Conservation (phyloP, 2,888 invertebrate species). For the Acleris sparsana region DNA sequence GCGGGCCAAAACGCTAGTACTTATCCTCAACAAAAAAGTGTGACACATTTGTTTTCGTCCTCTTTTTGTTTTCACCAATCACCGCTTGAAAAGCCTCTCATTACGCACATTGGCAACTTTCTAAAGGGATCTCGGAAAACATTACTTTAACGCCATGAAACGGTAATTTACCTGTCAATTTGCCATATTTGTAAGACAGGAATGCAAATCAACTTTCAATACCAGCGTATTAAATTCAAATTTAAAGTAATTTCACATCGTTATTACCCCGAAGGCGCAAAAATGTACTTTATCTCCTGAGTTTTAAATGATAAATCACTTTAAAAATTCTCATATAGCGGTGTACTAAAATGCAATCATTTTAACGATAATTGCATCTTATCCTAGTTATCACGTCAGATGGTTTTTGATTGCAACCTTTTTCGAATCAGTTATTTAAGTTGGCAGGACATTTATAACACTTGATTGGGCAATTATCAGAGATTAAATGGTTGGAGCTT, state of each 20-base stretch:
- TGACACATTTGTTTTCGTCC: too few relatives aligned
- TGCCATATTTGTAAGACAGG: constrained; percentile 33
- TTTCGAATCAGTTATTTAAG: constrained; percentile 8
- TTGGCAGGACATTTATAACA: constrained; percentile 30
- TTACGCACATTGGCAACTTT: constrained; percentile 4
- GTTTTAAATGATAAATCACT: not conserved
- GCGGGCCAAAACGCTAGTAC: too few relatives aligned
- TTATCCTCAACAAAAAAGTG: too few relatives aligned
- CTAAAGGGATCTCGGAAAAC: constrained; percentile 11
- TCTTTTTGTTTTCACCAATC: too few relatives aligned
- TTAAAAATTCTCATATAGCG: too few relatives aligned
- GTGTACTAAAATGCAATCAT: constrained; percentile 12
- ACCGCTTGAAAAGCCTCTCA: not conserved
- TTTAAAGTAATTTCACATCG: constrained; percentile 19
- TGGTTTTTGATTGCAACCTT: not conserved
- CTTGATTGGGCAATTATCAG: constrained; percentile 20
- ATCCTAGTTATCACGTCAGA: constrained; percentile 26
- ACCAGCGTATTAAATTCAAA: constrained; percentile 33
- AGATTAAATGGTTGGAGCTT: not conserved
- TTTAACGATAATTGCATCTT: constrained; percentile 26
- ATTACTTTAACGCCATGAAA: constrained; percentile 7
- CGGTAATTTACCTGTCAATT: constrained; percentile 33
- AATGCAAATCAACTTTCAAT: constrained; percentile 30
- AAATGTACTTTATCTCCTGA: constrained; percentile 1
- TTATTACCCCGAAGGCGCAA: not conserved